These are phyloP conservation scores for Archivesica marissinica DNA, from an alignment of 1,140 invertebrate species.

Conservation along the genomic window DNA sequence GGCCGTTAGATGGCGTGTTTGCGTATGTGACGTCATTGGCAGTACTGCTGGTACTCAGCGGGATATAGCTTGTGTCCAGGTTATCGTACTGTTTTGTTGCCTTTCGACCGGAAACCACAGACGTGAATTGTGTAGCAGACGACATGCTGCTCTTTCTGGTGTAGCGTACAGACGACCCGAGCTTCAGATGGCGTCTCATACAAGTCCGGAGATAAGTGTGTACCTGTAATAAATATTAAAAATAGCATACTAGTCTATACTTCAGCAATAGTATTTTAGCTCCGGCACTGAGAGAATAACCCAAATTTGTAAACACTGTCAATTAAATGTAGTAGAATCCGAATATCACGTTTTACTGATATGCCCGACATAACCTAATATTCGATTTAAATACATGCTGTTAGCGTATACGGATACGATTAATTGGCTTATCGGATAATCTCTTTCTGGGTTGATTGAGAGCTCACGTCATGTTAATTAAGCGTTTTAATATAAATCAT, in stretches of 20 bases:
- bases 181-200: not conserved
- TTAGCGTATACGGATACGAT: too few relatives aligned
- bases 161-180: not conserved
- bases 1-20: constrained; percentile 11
- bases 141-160: constrained; percentile 38
- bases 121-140: constrained; percentile 44
- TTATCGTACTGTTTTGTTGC: constrained; percentile 17
- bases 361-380: too few relatives aligned
- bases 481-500: too few relatives aligned
- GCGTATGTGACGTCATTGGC: not conserved
- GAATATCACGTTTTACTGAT: too few relatives aligned
- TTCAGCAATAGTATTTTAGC: too few relatives aligned
- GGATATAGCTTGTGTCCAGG: constrained; percentile 35
- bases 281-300: too few relatives aligned
- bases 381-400: too few relatives aligned
- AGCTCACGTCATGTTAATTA: too few relatives aligned
- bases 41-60: constrained; percentile 35
- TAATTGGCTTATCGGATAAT: too few relatives aligned
- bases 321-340: too few relatives aligned
- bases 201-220: constrained; percentile 33
- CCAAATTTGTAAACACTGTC: too few relatives aligned
- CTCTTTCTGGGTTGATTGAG: too few relatives aligned
- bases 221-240: constrained; percentile 9
- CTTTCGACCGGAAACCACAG: not conserved
- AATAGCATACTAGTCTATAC: not conserved